phyloP scores from a whole-genome alignment of 37 sponge, comb jelly and placozoan genomes.

The Amphimedon queenslandica region DNA sequence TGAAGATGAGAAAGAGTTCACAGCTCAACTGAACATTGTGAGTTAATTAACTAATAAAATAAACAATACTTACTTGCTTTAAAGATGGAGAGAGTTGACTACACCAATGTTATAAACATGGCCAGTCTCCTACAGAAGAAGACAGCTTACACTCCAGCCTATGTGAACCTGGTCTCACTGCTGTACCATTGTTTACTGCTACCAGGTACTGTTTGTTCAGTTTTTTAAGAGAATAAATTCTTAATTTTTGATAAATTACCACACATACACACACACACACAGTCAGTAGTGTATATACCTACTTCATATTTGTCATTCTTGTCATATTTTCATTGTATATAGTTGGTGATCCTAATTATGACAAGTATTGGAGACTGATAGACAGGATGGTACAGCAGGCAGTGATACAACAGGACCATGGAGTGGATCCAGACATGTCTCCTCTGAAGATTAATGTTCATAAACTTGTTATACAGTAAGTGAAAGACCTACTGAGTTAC shows the following conservation, averaged over 20 bases:
- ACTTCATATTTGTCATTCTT: neutral
- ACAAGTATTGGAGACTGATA: conserved; percentile 65
- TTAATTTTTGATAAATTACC: too few relatives aligned
- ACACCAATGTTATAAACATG: conserved; percentile 44
- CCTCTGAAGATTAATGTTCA: conserved; percentile 57
- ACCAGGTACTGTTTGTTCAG: conserved; percentile 28
- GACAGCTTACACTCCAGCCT: conserved; percentile 51
- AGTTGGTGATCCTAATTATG: conserved; percentile 67
- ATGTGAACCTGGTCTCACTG: conserved; percentile 55
- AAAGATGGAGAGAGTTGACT: conserved; percentile 43
- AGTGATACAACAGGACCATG: conserved; percentile 68
- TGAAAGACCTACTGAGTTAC: too few relatives aligned
- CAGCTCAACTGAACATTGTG: conserved; percentile 58
- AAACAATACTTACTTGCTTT: neutral
- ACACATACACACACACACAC: too few relatives aligned
- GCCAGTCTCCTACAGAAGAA: conserved; percentile 47
- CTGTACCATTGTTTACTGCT: conserved; percentile 67
- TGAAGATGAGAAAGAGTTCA: conserved; percentile 73
- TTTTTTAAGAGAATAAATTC: too few relatives aligned
- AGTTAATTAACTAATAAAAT: conserved; percentile 12
- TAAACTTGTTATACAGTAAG: conserved; percentile 61
- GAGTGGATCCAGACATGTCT: conserved; percentile 62
- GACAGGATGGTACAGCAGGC: conserved; percentile 78
- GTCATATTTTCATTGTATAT: neutral
- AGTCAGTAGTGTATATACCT: too few relatives aligned